A percentile compares a stretch with the other conserved stretches of the same genome.
Evolutionary conservation across 2,888 invertebrate genomes (phyloP).

Genomic region (Meliscaeva auricollis): DNA sequence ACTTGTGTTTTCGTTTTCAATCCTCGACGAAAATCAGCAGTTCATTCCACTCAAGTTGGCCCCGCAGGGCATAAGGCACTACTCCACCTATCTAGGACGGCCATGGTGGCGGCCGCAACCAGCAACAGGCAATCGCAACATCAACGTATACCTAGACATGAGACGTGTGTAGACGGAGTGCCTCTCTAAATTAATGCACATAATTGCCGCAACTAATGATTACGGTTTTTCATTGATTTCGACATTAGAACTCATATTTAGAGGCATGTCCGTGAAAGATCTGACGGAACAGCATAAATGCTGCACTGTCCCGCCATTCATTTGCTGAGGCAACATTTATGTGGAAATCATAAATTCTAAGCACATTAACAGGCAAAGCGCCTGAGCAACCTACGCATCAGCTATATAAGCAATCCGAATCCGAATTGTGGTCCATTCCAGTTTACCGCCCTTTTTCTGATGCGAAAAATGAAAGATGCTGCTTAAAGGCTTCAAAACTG

Average conservation of each 20-base stretch:
- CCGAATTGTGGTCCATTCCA: slow-evolving; percentile 26
- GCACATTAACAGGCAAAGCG: slow-evolving; percentile 59
- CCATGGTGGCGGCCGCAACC: not conserved
- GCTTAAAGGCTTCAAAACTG: slow-evolving; percentile 35
- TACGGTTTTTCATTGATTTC: slow-evolving; percentile 66
- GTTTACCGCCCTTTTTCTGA: not conserved
- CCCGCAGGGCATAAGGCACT: slow-evolving; percentile 41
- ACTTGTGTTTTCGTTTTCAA: slow-evolving; percentile 65
- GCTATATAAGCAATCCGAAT: slow-evolving; percentile 10
- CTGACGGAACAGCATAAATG: not conserved
- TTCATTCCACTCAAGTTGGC: slow-evolving; percentile 37
- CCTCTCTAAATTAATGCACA: slow-evolving; percentile 74
- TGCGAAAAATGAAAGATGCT: slow-evolving; percentile 40
- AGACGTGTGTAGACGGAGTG: slow-evolving; percentile 29
- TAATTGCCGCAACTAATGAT: slow-evolving; percentile 74
- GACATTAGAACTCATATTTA: slow-evolving; percentile 69
- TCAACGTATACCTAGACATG: not conserved
- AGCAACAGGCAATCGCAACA: not conserved
- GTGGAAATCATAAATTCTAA: slow-evolving; percentile 74
- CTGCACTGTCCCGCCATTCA: slow-evolving; percentile 33
- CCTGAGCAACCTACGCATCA: slow-evolving; percentile 58
- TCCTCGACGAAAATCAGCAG: slow-evolving; percentile 16
- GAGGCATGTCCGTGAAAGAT: slow-evolving; percentile 40
- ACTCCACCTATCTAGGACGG: slow-evolving; percentile 40
- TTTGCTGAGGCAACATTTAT: slow-evolving; percentile 52